These are phyloP conservation scores for Mactra quadrangularis DNA, from an alignment of 1,140 invertebrate genomes.

Conservation along the genomic window DNA sequence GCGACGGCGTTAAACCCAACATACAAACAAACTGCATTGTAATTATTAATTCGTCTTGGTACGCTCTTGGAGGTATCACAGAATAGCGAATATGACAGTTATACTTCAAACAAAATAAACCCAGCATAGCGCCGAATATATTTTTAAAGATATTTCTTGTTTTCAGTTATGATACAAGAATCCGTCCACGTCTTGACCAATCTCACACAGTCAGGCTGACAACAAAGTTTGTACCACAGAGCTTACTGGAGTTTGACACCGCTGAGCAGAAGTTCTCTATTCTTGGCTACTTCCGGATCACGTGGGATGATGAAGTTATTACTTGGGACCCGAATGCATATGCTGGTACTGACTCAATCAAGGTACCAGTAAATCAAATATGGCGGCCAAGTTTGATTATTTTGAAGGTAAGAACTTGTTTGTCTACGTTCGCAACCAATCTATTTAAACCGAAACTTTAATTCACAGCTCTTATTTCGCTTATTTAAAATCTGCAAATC, in stretches of 20 bases:
- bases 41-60: too few species aligned
- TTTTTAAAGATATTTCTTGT: not conserved
- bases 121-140: too few species aligned
- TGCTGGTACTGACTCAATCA: constrained; percentile 13
- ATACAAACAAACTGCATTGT: too few species aligned
- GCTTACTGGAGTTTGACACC: constrained; percentile 41
- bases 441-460: too few species aligned
- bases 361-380: constrained; percentile 23
- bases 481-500: too few species aligned
- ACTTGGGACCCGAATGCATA: constrained; percentile 17
- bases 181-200: constrained; percentile 22
- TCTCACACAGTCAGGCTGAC: not conserved
- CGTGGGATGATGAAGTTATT: constrained; percentile 33
- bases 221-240: constrained; percentile 29
- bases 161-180: constrained; percentile 34
- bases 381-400: constrained; percentile 31
- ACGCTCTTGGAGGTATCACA: too few species aligned
- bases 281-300: constrained; percentile 31
- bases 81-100: too few species aligned
- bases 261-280: constrained; percentile 49
- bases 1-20: too few species aligned
- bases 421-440: not conserved
- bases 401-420: constrained; percentile 21
- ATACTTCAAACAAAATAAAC: too few species aligned
- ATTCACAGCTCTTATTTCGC: too few species aligned